Evolutionary conservation across 2,888 invertebrate species (phyloP).

Genomic region (Nephrotoma guestfalica): DNA sequence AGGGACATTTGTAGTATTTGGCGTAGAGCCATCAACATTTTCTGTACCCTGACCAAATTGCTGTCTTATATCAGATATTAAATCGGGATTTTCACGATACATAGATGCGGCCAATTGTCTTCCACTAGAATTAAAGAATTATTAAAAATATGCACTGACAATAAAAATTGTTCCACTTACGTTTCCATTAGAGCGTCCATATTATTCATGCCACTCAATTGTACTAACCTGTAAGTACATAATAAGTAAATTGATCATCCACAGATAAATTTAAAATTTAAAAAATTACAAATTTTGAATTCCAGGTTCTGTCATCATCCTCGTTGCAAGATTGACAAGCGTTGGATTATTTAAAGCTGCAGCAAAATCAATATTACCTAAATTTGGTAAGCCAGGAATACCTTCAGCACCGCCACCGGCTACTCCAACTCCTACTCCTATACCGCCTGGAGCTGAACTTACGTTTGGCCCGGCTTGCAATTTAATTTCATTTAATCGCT

Average conservation of each 20-base stretch:
- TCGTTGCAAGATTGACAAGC: slow-evolving; percentile 9
- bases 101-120: slow-evolving; percentile 8
- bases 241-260: not conserved
- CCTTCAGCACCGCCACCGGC: not conserved
- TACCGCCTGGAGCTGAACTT: not conserved
- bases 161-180: not conserved
- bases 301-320: slow-evolving; percentile 11
- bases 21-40: not conserved
- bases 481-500: slow-evolving; percentile 11
- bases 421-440: not conserved
- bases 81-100: slow-evolving; percentile 9
- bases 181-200: slow-evolving; percentile 10
- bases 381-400: not conserved
- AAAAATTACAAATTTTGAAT: slow-evolving; percentile 8
- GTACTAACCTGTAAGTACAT: slow-evolving; percentile 2
- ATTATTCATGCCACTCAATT: slow-evolving; percentile 9
- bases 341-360: slow-evolving; percentile 12
- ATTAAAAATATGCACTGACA: not conserved
- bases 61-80: slow-evolving; percentile 6
- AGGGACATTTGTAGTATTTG: not conserved
- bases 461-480: not conserved
- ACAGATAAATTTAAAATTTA: not conserved
- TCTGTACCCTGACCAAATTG: not conserved
- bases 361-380: slow-evolving; percentile 10
- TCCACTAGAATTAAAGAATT: not conserved